Base-by-base conservation (phyloP, 2,113 vertebrate genomes). In the Pavo muticus region DNA sequence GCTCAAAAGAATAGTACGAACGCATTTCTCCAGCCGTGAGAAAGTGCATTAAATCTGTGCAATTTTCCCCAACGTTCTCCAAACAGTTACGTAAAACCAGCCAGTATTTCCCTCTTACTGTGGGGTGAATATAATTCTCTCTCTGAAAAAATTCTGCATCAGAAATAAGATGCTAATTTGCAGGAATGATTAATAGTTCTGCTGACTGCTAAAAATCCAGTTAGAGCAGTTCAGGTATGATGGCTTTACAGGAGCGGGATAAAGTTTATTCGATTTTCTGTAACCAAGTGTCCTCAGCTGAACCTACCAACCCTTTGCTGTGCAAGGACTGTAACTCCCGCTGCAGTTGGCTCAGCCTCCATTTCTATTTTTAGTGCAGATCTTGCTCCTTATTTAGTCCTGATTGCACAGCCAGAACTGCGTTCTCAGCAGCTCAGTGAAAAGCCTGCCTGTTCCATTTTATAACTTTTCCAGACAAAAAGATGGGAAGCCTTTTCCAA, bases 281-380 rank as follows among this genome's bases (percentile, higher is more conserved):
- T 52, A 69, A 92, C 82, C 60, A 68, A 72, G 87, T 97, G 97
- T 97, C 98, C 97, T 97, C 88, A 96, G 90, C 25, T 98, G 97
- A 98, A 98, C 97, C 90, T 91, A 88, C 72, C 90, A 93, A 68
- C 60, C 71, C 90, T 85, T 90, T 95, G 83, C 96, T 97, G 91
- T 94, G 94, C 15, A 72, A 97, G 93, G 95, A 97, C 97, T 98
- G 83, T 87, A 97, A 96, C 94, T 97, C 94, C 93, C 15, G 3
- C 89, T 95, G 94, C 87, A 95, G 92, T 92, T 97, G 97, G 97
- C 97, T 82, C 91, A 94, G 94, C 64, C 90, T 94, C 92, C 79
- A 42, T 56, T 79, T 95, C 97, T 98, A 98, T 98, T 97, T 98
- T 98, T 98, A 98, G 98, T 87, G 93, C 73, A 83, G 91, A 93